Percentiles rank a stretch among this genome's conserved stretches.
phyloP scores from a whole-genome alignment of 1,140 invertebrate genomes.

The Nymphalis io region DNA sequence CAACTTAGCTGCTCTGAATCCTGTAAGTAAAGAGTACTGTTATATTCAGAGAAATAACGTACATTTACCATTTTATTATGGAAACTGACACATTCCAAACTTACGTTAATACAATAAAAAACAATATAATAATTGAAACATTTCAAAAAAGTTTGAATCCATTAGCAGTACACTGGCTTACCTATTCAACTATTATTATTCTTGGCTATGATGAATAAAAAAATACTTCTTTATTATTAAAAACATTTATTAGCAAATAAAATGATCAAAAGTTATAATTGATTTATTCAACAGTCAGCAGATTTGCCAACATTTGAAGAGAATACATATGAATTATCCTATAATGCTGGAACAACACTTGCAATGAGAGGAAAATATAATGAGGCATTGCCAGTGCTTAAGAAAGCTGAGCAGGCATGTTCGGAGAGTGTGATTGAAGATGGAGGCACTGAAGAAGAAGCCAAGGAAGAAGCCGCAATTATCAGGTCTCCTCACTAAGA shows the following conservation, averaged over 20 bases:
- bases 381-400: conserved; percentile 91
- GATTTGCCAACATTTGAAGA: conserved; percentile 69
- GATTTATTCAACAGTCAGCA: conserved; percentile 44
- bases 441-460: conserved; percentile 90
- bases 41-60: no score
- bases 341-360: conserved; percentile 92
- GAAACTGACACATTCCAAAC: no score
- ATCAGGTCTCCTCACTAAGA: conserved; percentile 83
- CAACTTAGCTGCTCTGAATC: conserved; percentile 84
- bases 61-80: no score
- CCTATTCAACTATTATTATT: no score
- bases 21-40: conserved; percentile 77
- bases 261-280: background rate
- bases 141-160: no score
- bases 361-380: conserved; percentile 86
- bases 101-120: no score
- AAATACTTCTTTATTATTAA: background rate
- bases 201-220: no score
- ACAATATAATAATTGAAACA: no score
- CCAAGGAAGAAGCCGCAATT: conserved; percentile 93
- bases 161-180: no score
- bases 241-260: no score
- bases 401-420: conserved; percentile 91
- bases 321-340: conserved; percentile 92
- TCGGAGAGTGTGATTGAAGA: conserved; percentile 93